Conservation (phyloP, 2,888 invertebrate species). For the Brenthis daphne region DNA sequence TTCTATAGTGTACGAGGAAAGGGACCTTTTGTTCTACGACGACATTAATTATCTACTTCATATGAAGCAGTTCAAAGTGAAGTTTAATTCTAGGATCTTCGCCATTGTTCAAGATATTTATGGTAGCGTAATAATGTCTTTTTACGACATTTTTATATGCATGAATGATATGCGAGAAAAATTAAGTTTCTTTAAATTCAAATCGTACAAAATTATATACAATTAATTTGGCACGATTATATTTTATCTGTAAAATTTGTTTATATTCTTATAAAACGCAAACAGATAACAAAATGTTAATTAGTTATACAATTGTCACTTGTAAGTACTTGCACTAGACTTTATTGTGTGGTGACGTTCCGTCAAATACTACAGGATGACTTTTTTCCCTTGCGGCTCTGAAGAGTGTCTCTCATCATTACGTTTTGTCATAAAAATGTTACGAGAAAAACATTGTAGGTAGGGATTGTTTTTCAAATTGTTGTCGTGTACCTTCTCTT, state of each 20-base stretch:
- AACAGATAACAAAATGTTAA: slow-evolving; percentile 7
- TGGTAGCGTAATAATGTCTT: not conserved
- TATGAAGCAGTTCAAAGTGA: slow-evolving; percentile 11
- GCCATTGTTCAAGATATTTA: slow-evolving; percentile 11
- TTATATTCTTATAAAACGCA: not conserved
- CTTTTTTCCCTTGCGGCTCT: slow-evolving; percentile 34
- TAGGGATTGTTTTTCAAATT: slow-evolving; percentile 37
- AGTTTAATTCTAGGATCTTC: slow-evolving; percentile 12
- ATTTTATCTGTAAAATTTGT: too few species aligned
- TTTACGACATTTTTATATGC: not conserved
- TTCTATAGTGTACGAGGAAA: slow-evolving; percentile 22
- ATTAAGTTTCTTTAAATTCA: too few species aligned
- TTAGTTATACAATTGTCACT: slow-evolving; percentile 31
- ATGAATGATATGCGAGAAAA: too few species aligned
- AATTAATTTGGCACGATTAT: too few species aligned
- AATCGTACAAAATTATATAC: too few species aligned
- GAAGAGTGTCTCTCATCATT: slow-evolving; percentile 39
- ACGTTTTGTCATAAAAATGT: slow-evolving; percentile 40
- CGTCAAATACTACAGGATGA: slow-evolving; percentile 29
- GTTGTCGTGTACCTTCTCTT: slow-evolving; percentile 32
- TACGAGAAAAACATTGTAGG: slow-evolving; percentile 35
- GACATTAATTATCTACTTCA: slow-evolving; percentile 30
- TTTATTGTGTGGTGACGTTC: slow-evolving; percentile 26
- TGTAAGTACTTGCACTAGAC: slow-evolving; percentile 17
- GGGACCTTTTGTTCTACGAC: slow-evolving; percentile 22